These are phyloP conservation scores for Heteractis magnifica DNA, from an alignment of 92 coral and sea anemone species.

Conservation along the genomic window DNA sequence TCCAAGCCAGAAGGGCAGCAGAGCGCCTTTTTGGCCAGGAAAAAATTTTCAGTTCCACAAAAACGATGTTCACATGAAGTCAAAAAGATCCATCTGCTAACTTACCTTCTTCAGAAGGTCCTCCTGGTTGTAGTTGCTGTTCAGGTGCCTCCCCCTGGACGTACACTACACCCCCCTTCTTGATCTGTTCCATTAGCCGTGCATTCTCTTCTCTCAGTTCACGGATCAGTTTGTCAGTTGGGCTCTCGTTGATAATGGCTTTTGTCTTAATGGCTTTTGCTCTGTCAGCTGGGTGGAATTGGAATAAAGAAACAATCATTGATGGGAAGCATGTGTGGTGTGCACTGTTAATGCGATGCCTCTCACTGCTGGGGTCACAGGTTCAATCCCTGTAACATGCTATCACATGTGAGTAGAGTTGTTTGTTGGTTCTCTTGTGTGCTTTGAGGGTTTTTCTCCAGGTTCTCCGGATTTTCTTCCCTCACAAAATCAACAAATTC, in stretches of 20 bases:
- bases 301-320: background rate
- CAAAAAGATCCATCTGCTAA: background rate
- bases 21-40: too few species aligned
- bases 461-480: too few species aligned
- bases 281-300: slow-evolving; percentile 62
- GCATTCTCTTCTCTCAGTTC: slow-evolving; percentile 89
- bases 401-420: too few species aligned
- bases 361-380: too few species aligned
- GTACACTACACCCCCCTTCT: slow-evolving; percentile 66
- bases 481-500: too few species aligned
- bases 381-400: too few species aligned
- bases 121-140: slow-evolving; percentile 53
- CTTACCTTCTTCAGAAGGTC: slow-evolving; percentile 73
- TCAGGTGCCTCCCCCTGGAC: slow-evolving; percentile 38
- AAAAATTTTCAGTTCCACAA: background rate
- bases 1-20: too few species aligned
- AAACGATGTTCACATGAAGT: background rate
- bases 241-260: slow-evolving; percentile 87
- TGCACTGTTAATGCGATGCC: background rate
- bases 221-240: slow-evolving; percentile 90
- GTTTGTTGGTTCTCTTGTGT: too few species aligned
- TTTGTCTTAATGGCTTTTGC: slow-evolving; percentile 92
- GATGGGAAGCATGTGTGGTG: too few species aligned
- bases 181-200: slow-evolving; percentile 76
- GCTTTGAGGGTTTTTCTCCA: too few species aligned